phyloP scores from a whole-genome alignment of 2,797 vertebrate genomes.

The Myotis daubentonii region DNA sequence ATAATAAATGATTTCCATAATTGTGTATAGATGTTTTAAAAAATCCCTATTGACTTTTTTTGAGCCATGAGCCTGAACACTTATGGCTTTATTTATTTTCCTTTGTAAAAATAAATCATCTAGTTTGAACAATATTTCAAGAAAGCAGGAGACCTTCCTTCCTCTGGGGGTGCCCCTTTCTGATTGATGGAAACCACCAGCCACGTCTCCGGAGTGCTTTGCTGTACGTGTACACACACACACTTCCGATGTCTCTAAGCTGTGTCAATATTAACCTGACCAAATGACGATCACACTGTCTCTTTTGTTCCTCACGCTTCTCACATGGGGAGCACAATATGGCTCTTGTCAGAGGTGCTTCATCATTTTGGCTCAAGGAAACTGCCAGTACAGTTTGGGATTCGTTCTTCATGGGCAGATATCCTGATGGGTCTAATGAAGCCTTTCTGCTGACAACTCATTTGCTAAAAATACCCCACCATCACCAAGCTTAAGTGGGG shows the following conservation, averaged over 20 bases:
- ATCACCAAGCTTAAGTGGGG: slow-evolving; percentile 84
- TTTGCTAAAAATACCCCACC: slow-evolving; percentile 91
- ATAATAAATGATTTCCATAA: background rate
- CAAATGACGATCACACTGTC: slow-evolving; percentile 91
- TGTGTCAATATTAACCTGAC: slow-evolving; percentile 99
- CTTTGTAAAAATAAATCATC: slow-evolving; percentile 55
- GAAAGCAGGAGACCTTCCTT: slow-evolving; percentile 60
- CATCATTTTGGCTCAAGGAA: slow-evolving; percentile 93
- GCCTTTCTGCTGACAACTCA: slow-evolving; percentile 93
- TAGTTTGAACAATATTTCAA: slow-evolving; percentile 41
- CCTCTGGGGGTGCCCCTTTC: slow-evolving; percentile 56
- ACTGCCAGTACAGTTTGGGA: slow-evolving; percentile 93
- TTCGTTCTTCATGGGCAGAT: slow-evolving; percentile 95
- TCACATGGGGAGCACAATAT: slow-evolving; percentile 92
- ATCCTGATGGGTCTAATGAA: slow-evolving; percentile 97
- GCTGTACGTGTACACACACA: slow-evolving; percentile 76
- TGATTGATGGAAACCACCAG: slow-evolving; percentile 85
- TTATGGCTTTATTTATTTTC: slow-evolving; percentile 26
- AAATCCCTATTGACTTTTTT: background rate
- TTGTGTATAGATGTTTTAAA: background rate
- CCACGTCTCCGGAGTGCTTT: slow-evolving; percentile 77
- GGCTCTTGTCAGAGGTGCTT: slow-evolving; percentile 93
- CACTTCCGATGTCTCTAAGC: slow-evolving; percentile 84
- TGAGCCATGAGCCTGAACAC: background rate
- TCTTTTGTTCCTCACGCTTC: slow-evolving; percentile 87